Base-by-base conservation (phyloP, 1,140 invertebrate genomes). In the Orchesella cincta region DNA sequence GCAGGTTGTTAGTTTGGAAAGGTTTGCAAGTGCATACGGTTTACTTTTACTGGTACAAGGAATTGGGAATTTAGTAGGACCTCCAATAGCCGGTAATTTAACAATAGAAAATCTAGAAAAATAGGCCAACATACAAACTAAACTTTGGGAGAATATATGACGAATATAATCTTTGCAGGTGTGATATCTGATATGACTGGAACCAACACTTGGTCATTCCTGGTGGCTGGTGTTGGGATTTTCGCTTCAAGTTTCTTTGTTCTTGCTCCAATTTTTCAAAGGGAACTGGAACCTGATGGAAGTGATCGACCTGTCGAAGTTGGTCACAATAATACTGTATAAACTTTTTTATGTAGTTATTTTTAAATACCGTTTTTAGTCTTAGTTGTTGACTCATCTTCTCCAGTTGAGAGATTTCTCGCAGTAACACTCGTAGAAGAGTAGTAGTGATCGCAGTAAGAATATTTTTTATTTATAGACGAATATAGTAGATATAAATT, bases 21-120 rank as follows among this genome's bases (percentile, higher is more conserved):
- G 91, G 83, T 95, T 98, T 83, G 94, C 94, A 0, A 94, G 93
- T 83, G 94, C 94, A 1, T 96, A 97, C 83, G 95, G 95, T 16
- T 86, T 97, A 76, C 85, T 96, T 39, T 86, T 95, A 73, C 87
- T 97, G 1, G 93, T 96, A 74, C 94, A 97, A 85, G 95, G 95
- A 1, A 85, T 96, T 46, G 94, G 93, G 0, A 94, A 95, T 84
- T 87, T 96, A 1, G 89, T 95, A 81, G 95, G 95, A 35, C 93
- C 94, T 57, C 94, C 94, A 16, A 83, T 96, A 39, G 93, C 92
- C 83, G 94, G 93, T 93, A 82, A 75, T 12, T 14, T 57, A n/a
- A 23, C 23, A n/a, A n/a, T n/a, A n/a, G n/a, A n/a, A n/a, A n/a
- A n/a, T n/a, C n/a, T n/a, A n/a, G n/a, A n/a, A n/a, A n/a, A n/a